Conservation (phyloP, 1,140 invertebrate genomes). For the Notospermus geniculatus region DNA sequence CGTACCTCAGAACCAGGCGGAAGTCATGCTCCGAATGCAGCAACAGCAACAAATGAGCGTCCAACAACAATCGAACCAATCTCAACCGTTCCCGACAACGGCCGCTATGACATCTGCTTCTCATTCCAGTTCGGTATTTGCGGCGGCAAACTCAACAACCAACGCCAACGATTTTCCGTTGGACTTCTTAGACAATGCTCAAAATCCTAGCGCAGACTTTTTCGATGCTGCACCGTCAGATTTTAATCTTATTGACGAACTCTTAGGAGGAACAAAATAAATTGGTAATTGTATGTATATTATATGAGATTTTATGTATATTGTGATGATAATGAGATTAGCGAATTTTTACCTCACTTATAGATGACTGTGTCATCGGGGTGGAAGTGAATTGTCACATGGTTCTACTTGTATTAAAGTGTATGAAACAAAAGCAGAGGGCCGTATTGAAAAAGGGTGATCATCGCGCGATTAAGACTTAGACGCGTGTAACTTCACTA, state of each 20-base stretch:
- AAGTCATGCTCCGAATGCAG: neutral
- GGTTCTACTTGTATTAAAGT: no score
- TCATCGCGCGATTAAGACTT: no score
- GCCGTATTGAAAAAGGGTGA: no score
- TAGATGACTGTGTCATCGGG: no score
- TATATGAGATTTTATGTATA: no score
- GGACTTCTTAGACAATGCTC: conserved; percentile 13
- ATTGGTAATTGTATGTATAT: neutral
- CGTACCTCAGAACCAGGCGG: conserved; percentile 1
- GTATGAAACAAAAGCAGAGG: no score
- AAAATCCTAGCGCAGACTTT: neutral
- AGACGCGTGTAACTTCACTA: no score
- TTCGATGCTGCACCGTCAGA: conserved; percentile 9
- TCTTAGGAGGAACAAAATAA: conserved; percentile 16
- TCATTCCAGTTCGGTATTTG: neutral
- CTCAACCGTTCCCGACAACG: neutral
- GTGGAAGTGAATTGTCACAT: no score
- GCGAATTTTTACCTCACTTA: no score
- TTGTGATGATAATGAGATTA: no score
- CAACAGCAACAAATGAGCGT: conserved; percentile 16
- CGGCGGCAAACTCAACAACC: conserved; percentile 6
- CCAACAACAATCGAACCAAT: neutral
- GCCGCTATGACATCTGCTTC: neutral
- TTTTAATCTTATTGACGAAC: conserved; percentile 22
- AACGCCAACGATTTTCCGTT: neutral